Evolutionary conservation across 2,888 invertebrate genomes (phyloP), one percentile per base, ranked within the genome.

Genomic region (Crocallis elinguaria): DNA sequence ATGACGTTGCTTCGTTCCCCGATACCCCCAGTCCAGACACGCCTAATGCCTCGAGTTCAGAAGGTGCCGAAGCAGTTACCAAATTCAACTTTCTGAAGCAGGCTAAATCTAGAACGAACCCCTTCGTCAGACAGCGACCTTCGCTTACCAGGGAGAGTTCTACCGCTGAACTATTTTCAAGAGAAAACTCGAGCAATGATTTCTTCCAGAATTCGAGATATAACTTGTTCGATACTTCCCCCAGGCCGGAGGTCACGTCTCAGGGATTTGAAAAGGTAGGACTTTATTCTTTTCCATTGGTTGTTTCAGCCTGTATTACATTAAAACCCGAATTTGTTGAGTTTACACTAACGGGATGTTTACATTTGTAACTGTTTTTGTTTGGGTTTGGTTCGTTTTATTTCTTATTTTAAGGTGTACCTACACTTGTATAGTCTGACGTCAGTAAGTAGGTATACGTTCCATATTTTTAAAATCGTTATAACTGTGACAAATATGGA

Each of bases 161-260:
- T 0, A 71, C 82, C 0, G 84, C 91, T 0, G 90, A 90, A 38
- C 61, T 91, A 19, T 86, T 87, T 51, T 85, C 88, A 0, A 79
- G 86, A 30, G 85, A 90, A 37, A 89, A 85, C 42, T 91, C 89
- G 0, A 89, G 77, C 60, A 73, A 79, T 4, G 89, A 92, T 44
- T 83, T 91, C 63, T 92, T 90, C 57, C 90, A 91, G 60, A 90
- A 76, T 51, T 92, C 91, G 1, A 77, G 88, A 30, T 52, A 90
- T 33, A 92, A 92, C 57, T 64, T 92, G 7, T 92, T 92, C 35
- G 91, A 92, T 23, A 86, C 89, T 0, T 69, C 83, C 0, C 87
- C 90, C 0, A 88, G 87, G 42, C 88, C 88, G 13, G 90, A 90
- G 67, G 64, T 57, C 7, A 62, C 62, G 11, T 58, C 70, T 2